Conservation (phyloP, 2,888 invertebrate genomes). For the Cacoxenus indagator region DNA sequence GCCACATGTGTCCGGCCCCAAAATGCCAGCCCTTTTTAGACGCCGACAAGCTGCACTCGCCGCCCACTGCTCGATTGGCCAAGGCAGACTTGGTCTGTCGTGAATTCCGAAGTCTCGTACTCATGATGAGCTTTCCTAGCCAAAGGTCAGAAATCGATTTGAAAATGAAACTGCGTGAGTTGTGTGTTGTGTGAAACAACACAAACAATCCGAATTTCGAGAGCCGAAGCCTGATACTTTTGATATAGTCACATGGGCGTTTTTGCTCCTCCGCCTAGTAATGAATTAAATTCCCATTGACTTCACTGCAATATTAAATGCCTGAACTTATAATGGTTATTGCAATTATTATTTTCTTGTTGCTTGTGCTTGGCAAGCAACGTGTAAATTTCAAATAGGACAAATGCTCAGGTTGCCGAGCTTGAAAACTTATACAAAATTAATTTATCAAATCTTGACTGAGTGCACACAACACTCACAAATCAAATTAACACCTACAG, state of each 20-base stretch:
- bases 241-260: no score
- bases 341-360: no score
- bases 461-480: background rate
- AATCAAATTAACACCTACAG: constrained; percentile 11
- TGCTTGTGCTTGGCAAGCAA: background rate
- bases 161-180: background rate
- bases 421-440: background rate
- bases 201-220: no score
- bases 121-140: constrained; percentile 1
- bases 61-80: background rate
- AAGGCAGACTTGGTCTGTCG: constrained; percentile 5
- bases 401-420: no score
- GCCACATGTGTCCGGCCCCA: background rate
- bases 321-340: no score
- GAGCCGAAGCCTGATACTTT: no score
- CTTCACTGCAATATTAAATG: no score
- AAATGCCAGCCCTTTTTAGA: no score
- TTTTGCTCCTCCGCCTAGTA: no score
- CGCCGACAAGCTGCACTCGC: no score
- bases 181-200: no score
- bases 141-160: background rate
- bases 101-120: background rate
- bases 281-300: no score
- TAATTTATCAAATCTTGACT: background rate
- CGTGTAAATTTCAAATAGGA: background rate